Evolutionary conservation across 1,140 invertebrate species (phyloP).

Genomic region (Temnothorax curvispinosus): DNA sequence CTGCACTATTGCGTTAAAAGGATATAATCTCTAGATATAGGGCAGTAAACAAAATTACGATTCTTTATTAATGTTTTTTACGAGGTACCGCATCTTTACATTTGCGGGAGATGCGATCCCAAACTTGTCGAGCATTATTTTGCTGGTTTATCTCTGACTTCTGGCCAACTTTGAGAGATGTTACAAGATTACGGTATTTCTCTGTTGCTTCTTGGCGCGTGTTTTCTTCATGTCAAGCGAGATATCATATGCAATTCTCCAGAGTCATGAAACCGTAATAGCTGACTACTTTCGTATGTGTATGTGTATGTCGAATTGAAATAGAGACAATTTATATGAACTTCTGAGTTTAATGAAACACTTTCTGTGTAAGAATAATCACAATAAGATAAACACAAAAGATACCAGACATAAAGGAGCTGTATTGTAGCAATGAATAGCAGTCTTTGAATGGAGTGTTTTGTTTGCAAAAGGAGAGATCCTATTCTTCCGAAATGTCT

Average conservation of each 20-base stretch:
- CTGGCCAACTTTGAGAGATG: neutral
- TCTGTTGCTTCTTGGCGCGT: conserved; percentile 39
- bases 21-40: neutral
- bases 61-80: neutral
- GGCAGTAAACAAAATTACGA: neutral
- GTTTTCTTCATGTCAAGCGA: conserved; percentile 17
- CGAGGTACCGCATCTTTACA: neutral
- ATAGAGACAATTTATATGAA: conserved; percentile 7
- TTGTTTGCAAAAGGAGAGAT: neutral
- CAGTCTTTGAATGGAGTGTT: neutral
- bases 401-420: neutral
- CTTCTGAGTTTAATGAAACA: conserved; percentile 24
- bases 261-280: conserved; percentile 25
- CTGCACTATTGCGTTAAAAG: neutral
- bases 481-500: neutral
- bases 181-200: conserved; percentile 38
- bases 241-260: conserved; percentile 30
- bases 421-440: neutral
- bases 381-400: neutral
- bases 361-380: neutral
- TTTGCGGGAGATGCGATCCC: neutral
- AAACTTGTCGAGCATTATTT: conserved; percentile 6
- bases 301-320: neutral
- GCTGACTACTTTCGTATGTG: neutral
- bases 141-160: neutral